Base-by-base conservation (phyloP, 2,888 invertebrate species). In the Petrophora chlorosata region DNA sequence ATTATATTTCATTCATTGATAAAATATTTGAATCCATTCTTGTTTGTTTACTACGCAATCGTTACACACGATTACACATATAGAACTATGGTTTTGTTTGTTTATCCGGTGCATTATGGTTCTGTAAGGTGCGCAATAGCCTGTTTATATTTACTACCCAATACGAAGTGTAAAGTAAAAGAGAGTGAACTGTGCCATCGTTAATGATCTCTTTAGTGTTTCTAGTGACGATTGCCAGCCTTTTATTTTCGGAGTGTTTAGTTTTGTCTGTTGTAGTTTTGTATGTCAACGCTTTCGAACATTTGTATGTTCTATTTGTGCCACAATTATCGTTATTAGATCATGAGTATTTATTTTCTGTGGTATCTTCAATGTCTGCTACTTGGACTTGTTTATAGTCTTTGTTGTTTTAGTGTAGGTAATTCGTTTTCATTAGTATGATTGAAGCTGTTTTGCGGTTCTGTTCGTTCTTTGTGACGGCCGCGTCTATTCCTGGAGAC, bases 401-500 rank as follows among this genome's bases (percentile, higher is more conserved):
- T 40, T 32, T 42, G 39, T 63, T 63, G 56, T 67, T 61, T 67
- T 63, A 66, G 69, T 70, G 75, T 76, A n/a, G n/a, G n/a, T n/a
- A 73, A 79, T 82, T 80, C 65, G 57, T 68, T 72, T 82, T 69
- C 73, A 79, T 84, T 83, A 78, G 71, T 67, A 70, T 71, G 53
- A 65, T 73, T 79, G 78, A 62, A 68, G 64, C 62, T 65, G 60
- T 65, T 71, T 76, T 73, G 78, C 70, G 76, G 79, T 79, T 77
- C 76, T 76, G 73, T 81, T 65, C 66, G 64, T 65, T 73, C 61
- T 79, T 81, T 81, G 79, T 76, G 84, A 80, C 79, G 80, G 56
- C 62, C 55, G 63, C 51, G 48, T 75, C 79, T 86, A 85, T 85
- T 85, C 76, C 67, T 67, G 75, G 73, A 66, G 67, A 61, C 63